phyloP scores from a whole-genome alignment of 2,888 invertebrate species.

The Doris montereyensis region DNA sequence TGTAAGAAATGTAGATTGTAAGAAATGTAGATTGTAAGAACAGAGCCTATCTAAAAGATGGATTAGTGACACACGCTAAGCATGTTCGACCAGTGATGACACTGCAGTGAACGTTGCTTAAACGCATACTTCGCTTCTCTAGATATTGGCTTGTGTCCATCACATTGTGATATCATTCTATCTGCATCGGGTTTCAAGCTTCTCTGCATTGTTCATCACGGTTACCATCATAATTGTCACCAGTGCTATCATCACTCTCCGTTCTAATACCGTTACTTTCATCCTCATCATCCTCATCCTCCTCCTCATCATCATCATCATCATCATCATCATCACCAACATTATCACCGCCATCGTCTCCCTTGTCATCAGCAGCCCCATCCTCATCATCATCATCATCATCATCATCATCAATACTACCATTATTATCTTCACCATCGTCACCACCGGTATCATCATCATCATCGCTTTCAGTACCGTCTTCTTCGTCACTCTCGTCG shows the following conservation, averaged over 20 bases:
- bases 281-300: slow-evolving; percentile 12
- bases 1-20: too few relatives aligned
- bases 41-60: too few relatives aligned
- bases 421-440: background rate
- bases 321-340: slow-evolving; percentile 23
- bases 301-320: slow-evolving; percentile 24
- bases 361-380: slow-evolving; percentile 4
- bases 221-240: background rate
- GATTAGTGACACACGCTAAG: too few relatives aligned
- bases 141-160: too few relatives aligned
- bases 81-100: too few relatives aligned
- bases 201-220: too few relatives aligned
- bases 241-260: background rate
- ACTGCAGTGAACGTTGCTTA: too few relatives aligned
- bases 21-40: too few relatives aligned
- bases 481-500: too few relatives aligned
- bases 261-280: background rate
- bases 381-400: slow-evolving; percentile 23
- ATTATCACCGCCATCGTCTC: slow-evolving; percentile 9
- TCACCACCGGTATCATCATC: background rate
- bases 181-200: too few relatives aligned
- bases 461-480: background rate
- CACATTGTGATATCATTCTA: too few relatives aligned
- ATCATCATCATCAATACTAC: slow-evolving; percentile 15
- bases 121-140: too few relatives aligned